A percentile compares a stretch with the other conserved stretches of the same genome.
phyloP scores from a whole-genome alignment of 2,797 vertebrate species.

The Galagoides demidoff region DNA sequence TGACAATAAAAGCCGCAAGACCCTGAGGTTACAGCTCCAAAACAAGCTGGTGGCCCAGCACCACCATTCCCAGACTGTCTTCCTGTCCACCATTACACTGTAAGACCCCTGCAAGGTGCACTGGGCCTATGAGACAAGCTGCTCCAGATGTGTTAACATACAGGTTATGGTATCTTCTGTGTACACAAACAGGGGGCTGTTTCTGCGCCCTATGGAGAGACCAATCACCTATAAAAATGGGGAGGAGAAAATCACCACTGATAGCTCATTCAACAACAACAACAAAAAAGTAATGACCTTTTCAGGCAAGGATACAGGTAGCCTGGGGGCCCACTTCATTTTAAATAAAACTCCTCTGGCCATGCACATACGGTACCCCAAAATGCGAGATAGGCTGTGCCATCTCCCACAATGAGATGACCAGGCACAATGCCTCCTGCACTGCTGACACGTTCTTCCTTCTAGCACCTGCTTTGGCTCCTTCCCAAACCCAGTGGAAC shows the following conservation, averaged over 20 bases:
- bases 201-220: neutral
- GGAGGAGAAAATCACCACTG: neutral
- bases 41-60: no score
- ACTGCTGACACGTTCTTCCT: neutral
- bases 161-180: neutral
- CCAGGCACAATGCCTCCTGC: no score
- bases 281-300: neutral
- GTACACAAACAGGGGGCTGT: neutral
- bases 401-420: no score
- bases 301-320: neutral
- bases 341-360: neutral
- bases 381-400: neutral
- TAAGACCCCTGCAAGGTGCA: neutral
- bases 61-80: neutral
- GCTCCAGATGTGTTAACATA: neutral
- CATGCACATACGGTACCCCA: neutral
- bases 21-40: neutral
- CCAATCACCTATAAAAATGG: neutral
- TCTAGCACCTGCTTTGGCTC: no score
- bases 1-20: neutral
- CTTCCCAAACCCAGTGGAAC: neutral
- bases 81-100: rapidly evolving
- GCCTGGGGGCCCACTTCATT: neutral
- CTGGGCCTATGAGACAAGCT: neutral
- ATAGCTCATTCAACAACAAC: neutral